Conservation (phyloP, 2,888 invertebrate genomes). For the Rhagium mordax region DNA sequence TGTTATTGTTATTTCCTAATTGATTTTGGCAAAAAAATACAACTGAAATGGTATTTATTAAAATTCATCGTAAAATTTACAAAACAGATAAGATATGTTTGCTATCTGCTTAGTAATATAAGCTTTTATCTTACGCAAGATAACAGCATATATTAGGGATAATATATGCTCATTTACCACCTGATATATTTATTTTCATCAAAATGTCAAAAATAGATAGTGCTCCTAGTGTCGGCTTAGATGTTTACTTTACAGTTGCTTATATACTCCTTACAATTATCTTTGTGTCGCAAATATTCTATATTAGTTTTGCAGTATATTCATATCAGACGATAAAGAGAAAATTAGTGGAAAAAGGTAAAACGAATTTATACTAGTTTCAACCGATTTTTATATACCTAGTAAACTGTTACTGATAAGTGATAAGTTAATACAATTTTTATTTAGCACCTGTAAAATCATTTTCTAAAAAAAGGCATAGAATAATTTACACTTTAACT, state of each 20-base stretch:
- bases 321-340: slow-evolving; percentile 31
- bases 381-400: no score
- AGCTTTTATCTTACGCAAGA: not conserved
- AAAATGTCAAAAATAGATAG: not conserved
- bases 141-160: not conserved
- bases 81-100: not conserved
- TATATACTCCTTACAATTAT: slow-evolving; percentile 19
- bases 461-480: no score
- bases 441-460: no score
- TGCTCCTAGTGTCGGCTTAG: not conserved
- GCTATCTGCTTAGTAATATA: not conserved
- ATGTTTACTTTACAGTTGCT: slow-evolving; percentile 13
- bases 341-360: slow-evolving; percentile 31
- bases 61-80: no score
- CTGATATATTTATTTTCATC: not conserved
- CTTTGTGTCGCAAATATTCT: slow-evolving; percentile 30
- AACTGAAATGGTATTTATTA: no score
- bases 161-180: not conserved
- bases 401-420: no score
- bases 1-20: no score
- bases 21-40: no score
- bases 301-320: slow-evolving; percentile 27
- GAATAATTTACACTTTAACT: no score
- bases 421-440: no score
- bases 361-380: not conserved